These are phyloP conservation scores for Scaeva pyrastri DNA, from an alignment of 2,888 invertebrate genomes.

Conservation along the genomic window DNA sequence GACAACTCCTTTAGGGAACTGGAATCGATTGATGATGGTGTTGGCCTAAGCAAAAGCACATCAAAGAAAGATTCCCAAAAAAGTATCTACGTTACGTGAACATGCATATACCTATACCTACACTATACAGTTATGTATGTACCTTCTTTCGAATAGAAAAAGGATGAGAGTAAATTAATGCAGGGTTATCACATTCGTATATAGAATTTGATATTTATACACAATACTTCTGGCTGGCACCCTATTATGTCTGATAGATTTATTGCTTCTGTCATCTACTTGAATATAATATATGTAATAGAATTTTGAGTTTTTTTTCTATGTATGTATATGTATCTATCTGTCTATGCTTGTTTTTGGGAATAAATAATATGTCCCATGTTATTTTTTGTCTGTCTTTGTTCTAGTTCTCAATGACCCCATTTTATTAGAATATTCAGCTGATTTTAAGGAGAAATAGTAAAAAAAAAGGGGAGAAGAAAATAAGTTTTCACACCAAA, in stretches of 20 bases:
- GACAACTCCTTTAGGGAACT: slow-evolving; percentile 20
- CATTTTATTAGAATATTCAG: not conserved
- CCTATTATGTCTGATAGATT: slow-evolving; percentile 22
- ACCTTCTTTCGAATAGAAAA: not conserved
- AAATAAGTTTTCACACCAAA: too few relatives aligned
- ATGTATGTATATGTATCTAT: too few relatives aligned
- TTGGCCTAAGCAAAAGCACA: slow-evolving; percentile 27
- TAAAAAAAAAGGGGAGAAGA: not conserved
- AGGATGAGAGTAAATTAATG: slow-evolving; percentile 46
- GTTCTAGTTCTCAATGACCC: not conserved
- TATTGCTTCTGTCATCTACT: slow-evolving; percentile 35
- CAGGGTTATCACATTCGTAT: slow-evolving; percentile 2
- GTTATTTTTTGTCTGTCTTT: not conserved
- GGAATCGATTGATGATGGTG: slow-evolving; percentile 31
- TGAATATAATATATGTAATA: slow-evolving; percentile 11
- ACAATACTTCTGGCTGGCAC: slow-evolving; percentile 25
- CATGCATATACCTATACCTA: too few relatives aligned
- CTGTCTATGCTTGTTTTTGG: not conserved
- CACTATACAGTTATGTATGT: too few relatives aligned
- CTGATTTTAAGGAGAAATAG: not conserved
- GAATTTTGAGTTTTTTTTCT: slow-evolving; percentile 11
- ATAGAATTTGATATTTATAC: slow-evolving; percentile 36
- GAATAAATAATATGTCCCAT: not conserved
- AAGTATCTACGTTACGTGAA: not conserved
- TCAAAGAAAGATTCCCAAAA: slow-evolving; percentile 47